These are phyloP conservation scores for Melieria omissa DNA, from an alignment of 2,888 invertebrate species.

Conservation along the genomic window DNA sequence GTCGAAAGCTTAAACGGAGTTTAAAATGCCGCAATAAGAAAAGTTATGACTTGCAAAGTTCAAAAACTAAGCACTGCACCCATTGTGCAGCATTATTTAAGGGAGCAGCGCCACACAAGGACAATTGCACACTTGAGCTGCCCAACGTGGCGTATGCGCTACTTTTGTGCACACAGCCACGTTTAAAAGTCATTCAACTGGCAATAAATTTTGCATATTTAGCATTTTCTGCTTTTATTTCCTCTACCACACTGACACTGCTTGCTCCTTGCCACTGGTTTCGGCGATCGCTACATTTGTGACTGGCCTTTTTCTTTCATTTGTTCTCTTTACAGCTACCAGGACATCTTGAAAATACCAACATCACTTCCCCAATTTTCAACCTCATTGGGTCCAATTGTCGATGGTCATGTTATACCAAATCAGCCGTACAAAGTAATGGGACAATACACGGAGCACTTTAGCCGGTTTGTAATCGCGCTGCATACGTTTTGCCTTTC, in stretches of 20 bases:
- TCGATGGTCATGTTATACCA: slow-evolving; percentile 87
- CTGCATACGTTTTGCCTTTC: too few relatives aligned
- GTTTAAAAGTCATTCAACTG: not conserved
- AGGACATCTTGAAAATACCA: slow-evolving; percentile 77
- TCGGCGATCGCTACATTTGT: not conserved
- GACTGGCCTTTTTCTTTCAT: slow-evolving; percentile 41
- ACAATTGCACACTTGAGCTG: not conserved
- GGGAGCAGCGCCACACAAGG: too few relatives aligned
- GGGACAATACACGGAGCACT: slow-evolving; percentile 77
- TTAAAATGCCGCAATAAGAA: too few relatives aligned
- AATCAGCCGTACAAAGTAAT: slow-evolving; percentile 82
- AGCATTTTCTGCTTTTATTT: slow-evolving; percentile 15
- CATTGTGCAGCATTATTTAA: too few relatives aligned
- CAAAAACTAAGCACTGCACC: too few relatives aligned
- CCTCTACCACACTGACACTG: not conserved
- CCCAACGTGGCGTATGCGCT: slow-evolving; percentile 13
- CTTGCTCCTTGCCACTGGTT: not conserved
- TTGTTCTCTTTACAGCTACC: slow-evolving; percentile 68
- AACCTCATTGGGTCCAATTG: slow-evolving; percentile 88
- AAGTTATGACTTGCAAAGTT: too few relatives aligned
- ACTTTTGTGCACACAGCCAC: slow-evolving; percentile 1
- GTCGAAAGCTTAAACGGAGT: too few relatives aligned
- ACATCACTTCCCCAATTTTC: slow-evolving; percentile 78
- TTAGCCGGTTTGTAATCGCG: slow-evolving; percentile 74
- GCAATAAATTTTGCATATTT: slow-evolving; percentile 23